Conservation (phyloP, 1,140 invertebrate species). For the Sipha flava region DNA sequence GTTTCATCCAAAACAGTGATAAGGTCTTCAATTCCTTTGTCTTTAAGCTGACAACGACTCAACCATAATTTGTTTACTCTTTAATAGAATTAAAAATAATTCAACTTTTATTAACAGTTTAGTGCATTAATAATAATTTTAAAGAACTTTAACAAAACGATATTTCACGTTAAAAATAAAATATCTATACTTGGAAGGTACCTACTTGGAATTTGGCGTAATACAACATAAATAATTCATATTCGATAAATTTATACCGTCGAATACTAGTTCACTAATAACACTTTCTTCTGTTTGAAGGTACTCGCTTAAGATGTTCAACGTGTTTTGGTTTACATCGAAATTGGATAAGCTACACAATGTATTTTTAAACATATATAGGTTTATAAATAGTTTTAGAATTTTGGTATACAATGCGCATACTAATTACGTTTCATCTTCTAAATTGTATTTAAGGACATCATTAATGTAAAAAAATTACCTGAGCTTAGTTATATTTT, state of each 20-base stretch:
- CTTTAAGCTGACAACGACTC: not conserved
- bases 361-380: no score
- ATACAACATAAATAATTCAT: not conserved
- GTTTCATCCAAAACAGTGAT: not conserved
- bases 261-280: not conserved
- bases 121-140: no score
- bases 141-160: no score
- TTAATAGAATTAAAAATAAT: not conserved
- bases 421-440: no score
- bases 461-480: not conserved
- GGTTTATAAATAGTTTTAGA: no score
- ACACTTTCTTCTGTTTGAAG: not conserved
- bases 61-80: slow-evolving; percentile 7
- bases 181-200: not conserved
- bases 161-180: no score
- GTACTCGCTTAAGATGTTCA: not conserved
- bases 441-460: not conserved
- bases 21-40: not conserved
- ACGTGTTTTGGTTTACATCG: not conserved
- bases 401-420: no score
- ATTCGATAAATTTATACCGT: not conserved
- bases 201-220: not conserved
- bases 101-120: not conserved
- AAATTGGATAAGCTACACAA: not conserved
- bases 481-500: not conserved